Base-by-base conservation (phyloP, 2,888 invertebrate species). In the Isoperla grammatica region DNA sequence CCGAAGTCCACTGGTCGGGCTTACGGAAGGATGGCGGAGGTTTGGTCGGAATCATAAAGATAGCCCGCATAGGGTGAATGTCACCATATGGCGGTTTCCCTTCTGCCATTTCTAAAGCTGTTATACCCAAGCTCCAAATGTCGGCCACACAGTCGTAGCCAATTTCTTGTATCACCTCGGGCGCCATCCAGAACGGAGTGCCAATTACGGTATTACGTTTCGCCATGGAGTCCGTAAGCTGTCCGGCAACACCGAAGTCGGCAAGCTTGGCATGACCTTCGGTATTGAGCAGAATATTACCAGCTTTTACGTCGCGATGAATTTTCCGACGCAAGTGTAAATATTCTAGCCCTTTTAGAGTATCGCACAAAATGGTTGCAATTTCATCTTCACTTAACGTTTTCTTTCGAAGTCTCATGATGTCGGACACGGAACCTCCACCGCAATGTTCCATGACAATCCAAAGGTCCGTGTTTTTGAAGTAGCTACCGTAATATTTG, bases 391-490 rank as follows among this genome's bases (percentile, higher is more conserved):
- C 99, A 1, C 88, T 87, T 8, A 97, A 76, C 1, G 98, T 97
- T 77, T 97, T 98, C 78, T 97, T 95, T 23, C 98, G 81, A 68
- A 98, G 79, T 73, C 96, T 84, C 95, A 99, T 99, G 66, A 99
- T 97, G 75, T 99, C 99, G 1, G 96, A 97, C 9, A 99, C 97
- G 46, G 97, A 98, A 29, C 99, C 99, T 50, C 97, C 99, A 35
- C 98, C 98, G 75, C 99, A 99, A 75, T 98, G 99, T 73, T 99
- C 99, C 99, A 99, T 99, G 62, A 99, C 98, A 74, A 99, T 99
- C 95, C 98, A 99, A 68, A 99, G 79, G 79, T 99, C 98, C 57
- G 96, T 96, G 76, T 98, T 96, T 76, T 96, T 96, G 79, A 99
- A 99, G 78, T 99, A 99, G 76, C 96, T 97, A 72, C 99, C 99